Evolutionary conservation across 1,140 invertebrate species (phyloP), one percentile per base, ranked within the genome.

Genomic region (Reticulitermes speratus): DNA sequence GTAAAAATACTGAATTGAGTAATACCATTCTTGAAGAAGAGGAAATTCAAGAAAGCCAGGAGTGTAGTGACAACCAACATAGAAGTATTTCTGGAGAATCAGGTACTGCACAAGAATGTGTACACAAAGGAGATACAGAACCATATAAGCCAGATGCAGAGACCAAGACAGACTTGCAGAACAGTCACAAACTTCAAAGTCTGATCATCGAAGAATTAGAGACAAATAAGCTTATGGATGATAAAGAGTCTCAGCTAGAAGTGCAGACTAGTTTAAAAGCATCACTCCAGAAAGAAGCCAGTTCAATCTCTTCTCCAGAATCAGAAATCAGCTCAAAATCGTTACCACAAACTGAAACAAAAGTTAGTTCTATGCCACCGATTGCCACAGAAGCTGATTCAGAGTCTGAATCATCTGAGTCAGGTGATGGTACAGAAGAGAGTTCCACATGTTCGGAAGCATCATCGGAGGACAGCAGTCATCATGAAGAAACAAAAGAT

Each of bases 401-500:
- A 30, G 83, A 84, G 45, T 84, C 83, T n/a, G 83, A 84, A 30
- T 52, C 83, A 52, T 84, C 83, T 44, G 83, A 45, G 30, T 84
- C 83, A 11, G 83, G 23, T 3, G 83, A 30, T 14, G 83, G 55
- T n/a, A 52, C 44, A 30, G 83, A 84, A 25, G 83, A 52, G 19
- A 52, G 44, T 55, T 84, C 83, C n/a, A 52, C 44, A 14, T 32
- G 83, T 25, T 84, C 83, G 9, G 83, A 84, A 84, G 48, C 48
- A 52, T 84, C 83, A 6, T 84, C 83, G 30, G 83, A 84, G n/a
- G 83, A 84, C 11, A 84, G 81, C 38, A 75, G 83, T 65, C 48
- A 87, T 69, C 30, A 45, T 86, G 65, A 38, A 82, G 75, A 88
- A 38, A 19, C 86, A 2, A 87, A 87, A 52, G 44, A 84, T 84